Base-by-base conservation (phyloP, 2,113 vertebrate genomes). In the Anolis sagrei region DNA sequence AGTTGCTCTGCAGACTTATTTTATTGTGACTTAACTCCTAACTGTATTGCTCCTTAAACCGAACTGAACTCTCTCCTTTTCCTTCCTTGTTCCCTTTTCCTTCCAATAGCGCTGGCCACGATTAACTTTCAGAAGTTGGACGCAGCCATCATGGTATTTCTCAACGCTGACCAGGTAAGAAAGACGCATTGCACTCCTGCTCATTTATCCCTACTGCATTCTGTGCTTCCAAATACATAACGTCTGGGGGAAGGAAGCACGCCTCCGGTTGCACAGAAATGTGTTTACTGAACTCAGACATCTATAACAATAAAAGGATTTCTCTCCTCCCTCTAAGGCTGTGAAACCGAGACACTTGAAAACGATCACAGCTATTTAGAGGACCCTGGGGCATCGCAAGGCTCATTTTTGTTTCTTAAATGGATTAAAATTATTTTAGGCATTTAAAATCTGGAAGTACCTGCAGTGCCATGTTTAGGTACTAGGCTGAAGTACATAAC, bases 61-160 rank as follows among this genome's bases (percentile, higher is more conserved):
- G 27, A 3, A 7, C 5, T 66, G 61, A 10, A 54, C 51, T 69
- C 23, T 68, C 48, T 62, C 10, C 32, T 34, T 25, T 16, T 34
- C 61, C 75, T 21, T 18, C 66, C 14, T 5, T 29, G 14, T 16
- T 2, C 32, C 29, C 85, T 81, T 68, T 54, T 76, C 68, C 69
- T 23, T 76, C 76, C 79, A 44, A 62, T 39, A 97, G 97, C 95
- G 27, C 88, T 99, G 95, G 96, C 97, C 88, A 97, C 98, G 82
- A 86, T 99, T 73, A 99, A 98, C 93, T 95, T 99, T 25, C 97
- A 98, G 95, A 98, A 97, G 76, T 86, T 98, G 51, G 97, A 97
- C 70, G 91, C 93, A 6, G 95, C 93, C 83, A 87, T 96, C 34
- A 88, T 97, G 90, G 93, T 94, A 61, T 95, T 96, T 34, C 95